phyloP scores from a whole-genome alignment of 2,113 vertebrate genomes.

The Pterocles orientalis region DNA sequence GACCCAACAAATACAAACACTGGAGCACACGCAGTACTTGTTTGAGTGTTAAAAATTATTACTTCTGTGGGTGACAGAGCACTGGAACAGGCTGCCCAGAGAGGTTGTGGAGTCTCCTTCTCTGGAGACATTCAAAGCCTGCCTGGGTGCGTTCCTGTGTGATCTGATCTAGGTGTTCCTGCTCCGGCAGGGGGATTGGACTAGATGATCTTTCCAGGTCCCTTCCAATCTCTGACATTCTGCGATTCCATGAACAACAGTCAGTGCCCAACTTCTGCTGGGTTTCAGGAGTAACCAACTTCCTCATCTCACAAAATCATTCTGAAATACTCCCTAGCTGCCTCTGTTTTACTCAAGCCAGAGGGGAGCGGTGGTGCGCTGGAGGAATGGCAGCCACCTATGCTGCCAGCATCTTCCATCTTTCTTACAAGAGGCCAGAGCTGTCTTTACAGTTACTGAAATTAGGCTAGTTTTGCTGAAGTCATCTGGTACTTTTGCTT shows the following conservation, averaged over 20 bases:
- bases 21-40: background rate
- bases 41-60: background rate
- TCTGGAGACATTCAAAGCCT: too few species aligned
- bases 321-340: background rate
- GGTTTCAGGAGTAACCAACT: background rate
- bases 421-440: background rate
- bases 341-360: background rate
- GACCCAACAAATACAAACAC: background rate
- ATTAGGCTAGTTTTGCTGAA: background rate
- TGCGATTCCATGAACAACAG: background rate
- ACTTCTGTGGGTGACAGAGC: background rate
- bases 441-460: background rate
- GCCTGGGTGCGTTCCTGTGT: too few species aligned
- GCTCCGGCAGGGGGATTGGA: too few species aligned
- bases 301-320: background rate
- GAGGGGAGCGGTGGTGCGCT: background rate
- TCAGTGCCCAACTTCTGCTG: background rate
- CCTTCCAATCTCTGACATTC: too few species aligned
- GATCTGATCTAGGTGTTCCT: too few species aligned
- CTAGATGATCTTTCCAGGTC: too few species aligned
- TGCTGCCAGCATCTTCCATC: background rate
- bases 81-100: too few species aligned
- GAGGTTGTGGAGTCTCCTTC: too few species aligned
- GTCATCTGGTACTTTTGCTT: background rate
- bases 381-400: background rate